These are phyloP conservation scores for Psix sp. DNA, from an alignment of 1,140 invertebrate species.

Conservation along the genomic window DNA sequence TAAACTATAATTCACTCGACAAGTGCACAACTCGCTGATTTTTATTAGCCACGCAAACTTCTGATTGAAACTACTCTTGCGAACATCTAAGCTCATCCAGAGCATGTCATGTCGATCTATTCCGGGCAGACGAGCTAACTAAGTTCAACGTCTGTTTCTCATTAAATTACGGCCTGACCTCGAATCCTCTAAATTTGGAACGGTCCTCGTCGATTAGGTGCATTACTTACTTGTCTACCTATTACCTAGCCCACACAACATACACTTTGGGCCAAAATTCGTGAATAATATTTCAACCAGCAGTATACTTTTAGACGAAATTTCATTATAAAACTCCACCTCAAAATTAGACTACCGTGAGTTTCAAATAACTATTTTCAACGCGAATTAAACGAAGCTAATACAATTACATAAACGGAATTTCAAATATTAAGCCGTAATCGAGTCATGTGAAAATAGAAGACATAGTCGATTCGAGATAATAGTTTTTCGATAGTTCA, in stretches of 20 bases:
- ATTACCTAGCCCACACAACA: conserved; percentile 12
- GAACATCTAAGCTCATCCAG: conserved; percentile 31
- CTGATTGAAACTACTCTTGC: conserved; percentile 29
- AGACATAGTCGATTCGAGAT: too few species aligned
- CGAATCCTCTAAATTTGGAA: conserved; percentile 76
- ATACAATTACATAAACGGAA: too few species aligned
- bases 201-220: conserved; percentile 69
- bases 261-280: background rate
- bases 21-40: conserved; percentile 13
- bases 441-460: too few species aligned
- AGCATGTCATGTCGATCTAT: conserved; percentile 72
- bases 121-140: conserved; percentile 70
- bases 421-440: too few species aligned
- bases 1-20: conserved; percentile 40
- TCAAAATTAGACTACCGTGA: too few species aligned
- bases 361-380: too few species aligned
- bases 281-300: background rate
- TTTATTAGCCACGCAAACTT: conserved; percentile 13
- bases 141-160: conserved; percentile 76
- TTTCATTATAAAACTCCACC: too few species aligned
- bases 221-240: conserved; percentile 42
- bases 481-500: background rate
- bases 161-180: conserved; percentile 75
- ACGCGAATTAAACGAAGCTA: too few species aligned
- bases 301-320: too few species aligned